A percentile compares a stretch with the other conserved stretches of the same genome.
Conservation (phyloP, 1,140 invertebrate genomes). For the Lysiphlebus fabarum region DNA sequence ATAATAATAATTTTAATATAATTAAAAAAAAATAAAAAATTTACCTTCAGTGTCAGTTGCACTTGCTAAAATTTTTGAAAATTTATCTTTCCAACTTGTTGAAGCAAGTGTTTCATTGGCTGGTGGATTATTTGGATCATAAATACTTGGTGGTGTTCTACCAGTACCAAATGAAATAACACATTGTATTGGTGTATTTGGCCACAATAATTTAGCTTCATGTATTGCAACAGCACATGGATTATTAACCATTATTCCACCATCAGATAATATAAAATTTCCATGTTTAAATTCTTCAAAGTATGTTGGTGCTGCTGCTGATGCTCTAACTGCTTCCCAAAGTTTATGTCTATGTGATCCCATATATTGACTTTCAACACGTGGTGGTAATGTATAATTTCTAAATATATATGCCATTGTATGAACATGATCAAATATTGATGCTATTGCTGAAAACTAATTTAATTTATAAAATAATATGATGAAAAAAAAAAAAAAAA, state of each 20-base stretch:
- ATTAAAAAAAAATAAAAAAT: conserved; percentile 20
- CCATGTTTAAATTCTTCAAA: conserved; percentile 82
- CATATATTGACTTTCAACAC: conserved; percentile 73
- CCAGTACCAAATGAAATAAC: conserved; percentile 89
- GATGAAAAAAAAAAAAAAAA: conserved; percentile 4
- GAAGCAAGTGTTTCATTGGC: conserved; percentile 31
- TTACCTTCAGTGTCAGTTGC: conserved; percentile 87
- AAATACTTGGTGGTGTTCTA: conserved; percentile 51
- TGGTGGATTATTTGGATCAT: conserved; percentile 38
- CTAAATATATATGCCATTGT: conserved; percentile 86
- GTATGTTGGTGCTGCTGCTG: conserved; percentile 89
- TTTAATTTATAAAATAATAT: conserved; percentile 16
- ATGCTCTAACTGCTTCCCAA: conserved; percentile 88
- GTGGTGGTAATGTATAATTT: conserved; percentile 79
- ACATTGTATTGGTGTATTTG: conserved; percentile 74
- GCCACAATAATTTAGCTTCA: conserved; percentile 84
- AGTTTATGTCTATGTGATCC: conserved; percentile 72
- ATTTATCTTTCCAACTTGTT: conserved; percentile 75
- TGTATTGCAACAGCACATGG: conserved; percentile 86
- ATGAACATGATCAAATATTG: conserved; percentile 75
- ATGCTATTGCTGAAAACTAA: conserved; percentile 74
- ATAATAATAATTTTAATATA: neutral
- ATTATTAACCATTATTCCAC: conserved; percentile 80
- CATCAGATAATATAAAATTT: conserved; percentile 77
- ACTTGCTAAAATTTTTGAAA: conserved; percentile 81